Conservation (phyloP, 2,797 vertebrate species). For the Sylvia borin region DNA sequence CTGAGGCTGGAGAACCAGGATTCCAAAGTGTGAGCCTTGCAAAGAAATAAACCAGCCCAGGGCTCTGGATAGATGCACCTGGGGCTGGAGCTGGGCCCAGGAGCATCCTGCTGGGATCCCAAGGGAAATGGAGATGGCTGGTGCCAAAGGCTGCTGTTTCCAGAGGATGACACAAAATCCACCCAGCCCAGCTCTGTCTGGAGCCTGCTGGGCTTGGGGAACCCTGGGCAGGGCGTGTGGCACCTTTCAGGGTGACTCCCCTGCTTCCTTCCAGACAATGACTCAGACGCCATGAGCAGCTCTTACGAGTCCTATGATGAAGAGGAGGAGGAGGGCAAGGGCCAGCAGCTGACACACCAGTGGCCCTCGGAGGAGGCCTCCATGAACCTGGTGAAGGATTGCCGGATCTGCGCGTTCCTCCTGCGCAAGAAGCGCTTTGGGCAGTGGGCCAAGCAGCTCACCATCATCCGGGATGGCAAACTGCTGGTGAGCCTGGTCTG, state of each 20-base stretch:
- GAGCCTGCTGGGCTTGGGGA: accelerated
- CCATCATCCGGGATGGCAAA: constrained; percentile 89
- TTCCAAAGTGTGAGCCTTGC: not conserved
- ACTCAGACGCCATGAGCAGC: constrained; percentile 96
- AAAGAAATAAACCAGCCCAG: not conserved
- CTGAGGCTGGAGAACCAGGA: not conserved
- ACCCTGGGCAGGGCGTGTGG: accelerated
- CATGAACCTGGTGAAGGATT: constrained; percentile 89
- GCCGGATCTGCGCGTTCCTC: constrained; percentile 93
- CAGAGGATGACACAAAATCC: not conserved
- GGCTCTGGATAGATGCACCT: not conserved
- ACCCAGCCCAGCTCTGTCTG: not conserved
- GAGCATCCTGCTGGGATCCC: not conserved
- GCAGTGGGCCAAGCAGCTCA: constrained; percentile 97
- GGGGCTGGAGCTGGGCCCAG: not conserved
- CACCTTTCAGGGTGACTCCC: not conserved
- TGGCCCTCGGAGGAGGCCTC: constrained; percentile 90
- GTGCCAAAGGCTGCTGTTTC: not conserved
- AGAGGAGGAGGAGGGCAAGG: constrained; percentile 94
- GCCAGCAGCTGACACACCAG: constrained; percentile 81
- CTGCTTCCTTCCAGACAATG: constrained; percentile 85
- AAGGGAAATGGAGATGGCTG: not conserved
- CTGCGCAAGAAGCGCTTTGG: constrained; percentile 96
- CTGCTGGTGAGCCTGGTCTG: constrained; percentile 84
- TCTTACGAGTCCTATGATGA: constrained; percentile 98